Evolutionary conservation across 2,113 vertebrate genomes (phyloP), one percentile per base, ranked within the genome.

Genomic region (Astur gentilis): DNA sequence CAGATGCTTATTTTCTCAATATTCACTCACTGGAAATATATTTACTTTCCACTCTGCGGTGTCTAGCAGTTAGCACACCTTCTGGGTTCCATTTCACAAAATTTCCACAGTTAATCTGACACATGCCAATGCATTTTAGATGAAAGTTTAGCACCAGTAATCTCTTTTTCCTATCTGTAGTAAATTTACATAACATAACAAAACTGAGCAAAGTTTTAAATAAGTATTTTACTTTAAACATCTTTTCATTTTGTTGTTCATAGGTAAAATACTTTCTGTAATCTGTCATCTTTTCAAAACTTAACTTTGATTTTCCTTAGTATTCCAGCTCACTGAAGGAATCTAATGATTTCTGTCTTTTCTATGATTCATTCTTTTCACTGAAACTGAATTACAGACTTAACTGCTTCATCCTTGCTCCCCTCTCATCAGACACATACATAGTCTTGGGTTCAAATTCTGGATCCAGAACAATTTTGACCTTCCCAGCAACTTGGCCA

Each of bases 1-100:
- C 97, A 98, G 97, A 97, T 98, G 97, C 91, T 97, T 97, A 96
- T 98, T 98, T 98, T 97, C 97, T 97, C 96, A 96, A 90, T 96
- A 95, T 96, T 97, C 97, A 97, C 54, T 97, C 90, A 89, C 91
- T 91, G 18, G 93, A 97, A 98, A 97, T 65, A 95, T 93, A 98
- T 93, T 98, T 97, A 95, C 92, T 94, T 95, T 96, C 89, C 94
- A 89, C 94, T 97, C 91, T 77, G 54, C 3, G 10, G 92, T 94
- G 83, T 95, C 49, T 65, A 86, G 83, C 76, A 92, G 87, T 97
- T 93, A 97, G 92, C 93, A 97, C 84, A 96, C 71, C 83, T 96
- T 98, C 96, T 97, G 81, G 89, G 92, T 86, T 97, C 85, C 76
- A 81, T 96, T 97, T 95, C 66, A 95, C 83, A 95, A 96, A 82